These are phyloP conservation scores for Cyaniris semiargus DNA, from an alignment of 2,888 invertebrate species.

Conservation along the genomic window DNA sequence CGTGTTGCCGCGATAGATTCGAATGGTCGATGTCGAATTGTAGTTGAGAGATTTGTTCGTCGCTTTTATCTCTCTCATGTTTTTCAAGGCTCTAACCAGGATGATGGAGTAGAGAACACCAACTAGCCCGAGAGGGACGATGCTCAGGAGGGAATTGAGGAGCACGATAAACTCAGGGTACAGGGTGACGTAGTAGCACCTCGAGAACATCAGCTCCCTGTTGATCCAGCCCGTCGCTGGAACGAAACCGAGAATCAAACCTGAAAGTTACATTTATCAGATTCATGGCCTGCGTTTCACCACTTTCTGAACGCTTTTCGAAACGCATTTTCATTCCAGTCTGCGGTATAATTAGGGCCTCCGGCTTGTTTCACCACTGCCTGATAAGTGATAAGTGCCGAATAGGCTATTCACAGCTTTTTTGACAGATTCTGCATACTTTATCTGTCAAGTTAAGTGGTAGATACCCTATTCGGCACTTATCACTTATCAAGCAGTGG, in stretches of 20 bases:
- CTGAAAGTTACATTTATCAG: constrained; percentile 53
- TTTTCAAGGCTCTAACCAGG: constrained; percentile 78
- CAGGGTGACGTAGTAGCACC: constrained; percentile 80
- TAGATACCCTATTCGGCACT: too few species aligned
- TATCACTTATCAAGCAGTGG: too few species aligned
- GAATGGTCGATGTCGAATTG: constrained; percentile 52
- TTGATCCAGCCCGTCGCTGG: constrained; percentile 81
- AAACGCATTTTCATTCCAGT: constrained; percentile 38
- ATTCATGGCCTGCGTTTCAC: too few species aligned
- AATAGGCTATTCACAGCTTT: too few species aligned
- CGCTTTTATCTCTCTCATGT: constrained; percentile 57
- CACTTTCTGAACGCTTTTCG: too few species aligned
- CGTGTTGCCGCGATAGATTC: constrained; percentile 58
- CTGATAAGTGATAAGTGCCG: too few species aligned
- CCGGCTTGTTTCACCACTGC: too few species aligned
- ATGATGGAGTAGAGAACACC: constrained; percentile 80
- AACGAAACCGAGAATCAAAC: constrained; percentile 79
- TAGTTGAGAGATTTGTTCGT: constrained; percentile 51
- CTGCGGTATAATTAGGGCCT: neutral
- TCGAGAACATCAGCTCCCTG: constrained; percentile 51
- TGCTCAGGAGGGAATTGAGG: constrained; percentile 77
- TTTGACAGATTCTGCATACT: too few species aligned
- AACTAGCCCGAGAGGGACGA: constrained; percentile 72
- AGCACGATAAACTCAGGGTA: constrained; percentile 79
- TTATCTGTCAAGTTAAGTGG: too few species aligned